Evolutionary conservation across 2,113 vertebrate species (phyloP).

Genomic region (Pandion haliaetus): DNA sequence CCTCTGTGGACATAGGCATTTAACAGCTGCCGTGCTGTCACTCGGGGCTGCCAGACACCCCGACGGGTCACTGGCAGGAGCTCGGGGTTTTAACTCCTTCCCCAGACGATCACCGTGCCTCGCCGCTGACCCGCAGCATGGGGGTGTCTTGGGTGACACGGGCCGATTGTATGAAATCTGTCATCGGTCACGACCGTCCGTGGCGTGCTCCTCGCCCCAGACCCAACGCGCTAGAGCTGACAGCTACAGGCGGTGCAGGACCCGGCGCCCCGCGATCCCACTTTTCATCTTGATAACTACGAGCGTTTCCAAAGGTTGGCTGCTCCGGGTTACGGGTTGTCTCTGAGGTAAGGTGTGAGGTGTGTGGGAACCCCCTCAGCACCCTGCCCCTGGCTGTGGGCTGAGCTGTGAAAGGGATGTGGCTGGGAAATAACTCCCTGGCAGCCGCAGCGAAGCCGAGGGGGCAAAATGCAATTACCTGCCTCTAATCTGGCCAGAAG

Average conservation of each 20-base stretch:
- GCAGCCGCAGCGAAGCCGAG: not conserved
- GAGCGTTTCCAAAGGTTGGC: not conserved
- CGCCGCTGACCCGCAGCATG: rapidly evolving
- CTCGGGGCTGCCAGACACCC: not conserved
- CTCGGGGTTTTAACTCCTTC: not conserved
- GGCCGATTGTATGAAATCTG: rapidly evolving
- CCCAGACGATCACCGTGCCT: not conserved
- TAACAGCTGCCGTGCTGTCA: not conserved
- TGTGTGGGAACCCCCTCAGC: not conserved
- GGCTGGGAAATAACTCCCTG: not conserved
- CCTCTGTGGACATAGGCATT: not conserved
- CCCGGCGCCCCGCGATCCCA: rapidly evolving
- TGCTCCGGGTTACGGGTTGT: not conserved
- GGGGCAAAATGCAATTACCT: not conserved
- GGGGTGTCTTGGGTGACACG: not conserved
- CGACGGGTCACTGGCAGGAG: not conserved
- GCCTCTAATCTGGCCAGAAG: not conserved
- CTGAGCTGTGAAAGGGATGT: not conserved
- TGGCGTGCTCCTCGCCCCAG: not conserved
- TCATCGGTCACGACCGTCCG: not conserved
- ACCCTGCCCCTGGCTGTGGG: not conserved
- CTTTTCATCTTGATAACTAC: not conserved
- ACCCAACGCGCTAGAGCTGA: not conserved
- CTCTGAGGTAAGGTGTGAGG: not conserved
- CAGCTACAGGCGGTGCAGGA: not conserved